Evolutionary conservation across 2,797 vertebrate genomes (phyloP), one percentile per base, ranked within the genome.

Genomic region (Australoheros facetus): DNA sequence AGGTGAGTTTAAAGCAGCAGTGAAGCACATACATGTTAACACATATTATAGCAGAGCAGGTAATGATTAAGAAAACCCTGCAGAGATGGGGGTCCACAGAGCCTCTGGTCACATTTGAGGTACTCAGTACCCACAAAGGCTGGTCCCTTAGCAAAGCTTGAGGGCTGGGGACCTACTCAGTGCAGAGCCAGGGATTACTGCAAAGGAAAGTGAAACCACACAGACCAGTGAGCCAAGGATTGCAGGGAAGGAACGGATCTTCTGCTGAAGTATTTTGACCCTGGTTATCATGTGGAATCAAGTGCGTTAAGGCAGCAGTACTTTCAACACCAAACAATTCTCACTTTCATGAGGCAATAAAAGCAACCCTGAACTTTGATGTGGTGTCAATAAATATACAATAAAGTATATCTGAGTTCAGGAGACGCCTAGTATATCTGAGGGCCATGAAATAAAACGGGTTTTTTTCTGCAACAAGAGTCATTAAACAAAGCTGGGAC

Each of bases 181-280:
- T 99, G 97, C 98, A 99, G 96, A 99, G 97, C 98, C 98, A 99
- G 93, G 97, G 97, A 93, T 98, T 99, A 97, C 97, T 99, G 98
- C 95, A 97, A 97, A 97, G 96, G 96, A 98, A 97, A 97, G 96
- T 95, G 89, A 95, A 92, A 95, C 92, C 91, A 98, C 96, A 97
- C 92, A 97, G 87, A 93, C 90, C 89, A 90, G 86, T 96, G 86
- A 96, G 93, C 93, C 30, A 76, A 85, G 78, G 88, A 80, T 84
- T 73, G 85, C 79, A 59, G 84, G 73, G 71, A 79, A 75, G 80
- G 58, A 80, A 85, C 2, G 55, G 45, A 42, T 89, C 79, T 88
- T 82, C 53, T 78, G 26, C 37, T 60, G 13, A 71, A 75, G 54
- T 37, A 71, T 66, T 80, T 64, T 75, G 56, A 84, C 73, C 71